Evolutionary conservation across 35 echinoderm and acorn worm genomes (phyloP).

Genomic region (Amphiura filiformis): DNA sequence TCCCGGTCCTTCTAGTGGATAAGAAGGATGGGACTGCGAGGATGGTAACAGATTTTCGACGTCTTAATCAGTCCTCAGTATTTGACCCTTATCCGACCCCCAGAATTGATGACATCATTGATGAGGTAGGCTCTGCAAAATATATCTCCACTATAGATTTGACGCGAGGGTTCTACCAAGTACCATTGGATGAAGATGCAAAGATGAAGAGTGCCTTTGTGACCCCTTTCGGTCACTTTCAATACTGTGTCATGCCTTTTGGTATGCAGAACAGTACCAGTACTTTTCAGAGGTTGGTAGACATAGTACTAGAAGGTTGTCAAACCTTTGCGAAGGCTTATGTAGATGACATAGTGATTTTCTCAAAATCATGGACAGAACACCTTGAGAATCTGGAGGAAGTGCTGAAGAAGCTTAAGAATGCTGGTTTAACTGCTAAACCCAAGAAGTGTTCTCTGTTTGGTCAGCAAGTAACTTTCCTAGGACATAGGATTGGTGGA

Average conservation of each 20-base stretch:
- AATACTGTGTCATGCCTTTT: conserved; percentile 65
- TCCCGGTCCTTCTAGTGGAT: conserved; percentile 46
- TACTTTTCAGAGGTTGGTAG: conserved; percentile 48
- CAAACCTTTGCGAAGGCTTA: conserved; percentile 39
- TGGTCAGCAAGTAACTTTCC: conserved; percentile 4
- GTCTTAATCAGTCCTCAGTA: conserved; percentile 16
- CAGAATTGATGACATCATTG: conserved; percentile 30
- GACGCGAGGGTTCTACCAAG: conserved; percentile 44
- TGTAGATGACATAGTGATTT: conserved; percentile 61
- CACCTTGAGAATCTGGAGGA: conserved; percentile 28
- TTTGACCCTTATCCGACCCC: conserved; percentile 64
- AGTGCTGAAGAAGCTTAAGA: conserved; percentile 7
- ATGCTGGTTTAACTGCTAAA: conserved; percentile 25
- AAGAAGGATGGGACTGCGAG: conserved; percentile 44
- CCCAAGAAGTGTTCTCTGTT: conserved; percentile 23
- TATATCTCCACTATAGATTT: conserved; percentile 50
- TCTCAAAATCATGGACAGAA: conserved; percentile 33
- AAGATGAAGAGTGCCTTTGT: conserved; percentile 46
- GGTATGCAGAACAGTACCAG: conserved; percentile 46
- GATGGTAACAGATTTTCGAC: no score
- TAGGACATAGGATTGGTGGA: conserved; percentile 18
- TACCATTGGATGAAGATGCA: conserved; percentile 31
- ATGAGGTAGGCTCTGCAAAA: conserved; percentile 30
- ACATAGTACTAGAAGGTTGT: conserved; percentile 26
- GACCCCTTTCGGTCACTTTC: conserved; percentile 33